Percentiles rank a stretch among this genome's conserved stretches.
Evolutionary conservation across 2,797 vertebrate species (phyloP).

Genomic region (Pseudochirops corinnae): DNA sequence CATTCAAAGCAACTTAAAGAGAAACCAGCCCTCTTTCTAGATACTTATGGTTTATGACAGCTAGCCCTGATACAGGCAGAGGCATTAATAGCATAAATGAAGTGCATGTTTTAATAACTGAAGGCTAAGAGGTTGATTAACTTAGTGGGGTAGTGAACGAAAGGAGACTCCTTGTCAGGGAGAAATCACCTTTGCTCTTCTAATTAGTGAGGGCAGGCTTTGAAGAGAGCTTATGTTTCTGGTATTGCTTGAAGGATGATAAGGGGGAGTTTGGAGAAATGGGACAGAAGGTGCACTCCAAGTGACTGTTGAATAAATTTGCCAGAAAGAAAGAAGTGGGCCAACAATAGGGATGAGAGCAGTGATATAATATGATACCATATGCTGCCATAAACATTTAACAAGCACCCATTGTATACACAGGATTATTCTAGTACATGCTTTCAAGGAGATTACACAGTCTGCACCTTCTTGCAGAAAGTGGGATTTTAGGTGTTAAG

Average conservation of each 20-base stretch:
- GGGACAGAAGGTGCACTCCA: neutral
- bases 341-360: neutral
- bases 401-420: neutral
- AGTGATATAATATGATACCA: neutral
- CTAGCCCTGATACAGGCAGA: neutral
- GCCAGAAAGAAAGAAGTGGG: neutral
- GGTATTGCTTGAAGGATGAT: neutral
- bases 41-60: neutral
- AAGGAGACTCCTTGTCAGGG: neutral
- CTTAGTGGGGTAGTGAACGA: neutral
- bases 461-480: neutral
- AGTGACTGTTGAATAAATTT: neutral
- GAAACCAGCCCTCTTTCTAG: neutral
- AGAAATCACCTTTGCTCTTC: neutral
- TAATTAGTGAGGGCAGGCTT: neutral
- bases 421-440: neutral
- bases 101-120: neutral
- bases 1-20: neutral
- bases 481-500: neutral
- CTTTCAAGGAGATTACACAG: neutral
- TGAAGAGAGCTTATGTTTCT: neutral
- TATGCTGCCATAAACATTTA: neutral
- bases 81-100: neutral
- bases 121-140: neutral
- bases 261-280: neutral